These are phyloP conservation scores for Otis tarda DNA, from an alignment of 2,113 vertebrate species.

Conservation along the genomic window DNA sequence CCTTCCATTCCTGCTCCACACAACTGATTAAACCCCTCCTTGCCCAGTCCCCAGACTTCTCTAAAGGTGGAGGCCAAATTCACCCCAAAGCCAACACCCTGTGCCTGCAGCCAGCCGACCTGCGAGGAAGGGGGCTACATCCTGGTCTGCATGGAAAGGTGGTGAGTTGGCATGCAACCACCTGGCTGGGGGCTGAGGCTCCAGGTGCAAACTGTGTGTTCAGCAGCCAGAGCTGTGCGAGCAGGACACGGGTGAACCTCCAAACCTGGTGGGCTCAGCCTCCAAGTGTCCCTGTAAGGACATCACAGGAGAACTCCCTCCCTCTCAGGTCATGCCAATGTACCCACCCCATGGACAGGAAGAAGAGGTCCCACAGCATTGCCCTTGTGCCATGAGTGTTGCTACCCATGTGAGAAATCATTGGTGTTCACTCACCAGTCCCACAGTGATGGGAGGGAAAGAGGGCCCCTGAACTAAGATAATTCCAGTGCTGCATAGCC, in stretches of 20 bases:
- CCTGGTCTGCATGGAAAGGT: not conserved
- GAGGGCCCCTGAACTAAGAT: not conserved
- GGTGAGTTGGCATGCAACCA: fast-evolving
- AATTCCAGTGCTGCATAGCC: not conserved
- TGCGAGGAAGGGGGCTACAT: not conserved
- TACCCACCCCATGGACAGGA: not conserved
- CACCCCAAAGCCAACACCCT: not conserved
- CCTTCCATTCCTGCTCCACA: not conserved
- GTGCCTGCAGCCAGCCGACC: not conserved
- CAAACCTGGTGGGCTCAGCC: not conserved
- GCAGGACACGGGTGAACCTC: not conserved
- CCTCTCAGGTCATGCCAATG: not conserved
- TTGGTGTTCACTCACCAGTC: not conserved
- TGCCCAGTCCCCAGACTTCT: not conserved
- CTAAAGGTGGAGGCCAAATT: not conserved
- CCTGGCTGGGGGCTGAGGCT: not conserved
- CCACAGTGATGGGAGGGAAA: not conserved
- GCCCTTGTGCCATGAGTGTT: fast-evolving
- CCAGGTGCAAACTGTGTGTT: fast-evolving
- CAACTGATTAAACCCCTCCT: not conserved
- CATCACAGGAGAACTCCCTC: not conserved
- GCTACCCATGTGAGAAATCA: fast-evolving
- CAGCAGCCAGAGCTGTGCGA: not conserved
- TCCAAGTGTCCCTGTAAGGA: not conserved
- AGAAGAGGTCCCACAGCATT: not conserved